A percentile compares a stretch with the other conserved stretches of the same genome.
Evolutionary conservation across 2,888 invertebrate genomes (phyloP).

Genomic region (Sarcophaga carnaria): DNA sequence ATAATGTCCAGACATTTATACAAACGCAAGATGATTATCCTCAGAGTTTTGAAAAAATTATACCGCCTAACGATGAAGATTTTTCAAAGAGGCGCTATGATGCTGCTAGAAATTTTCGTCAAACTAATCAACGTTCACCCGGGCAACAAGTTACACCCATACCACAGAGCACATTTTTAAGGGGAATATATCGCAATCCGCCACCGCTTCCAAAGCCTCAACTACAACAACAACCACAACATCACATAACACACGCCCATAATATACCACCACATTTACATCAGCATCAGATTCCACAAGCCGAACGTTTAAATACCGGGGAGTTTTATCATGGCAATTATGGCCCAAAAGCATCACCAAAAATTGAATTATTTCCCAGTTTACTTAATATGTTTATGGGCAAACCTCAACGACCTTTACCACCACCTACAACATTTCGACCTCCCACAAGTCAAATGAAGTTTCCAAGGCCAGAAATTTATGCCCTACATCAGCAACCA

Average conservation of each 20-base stretch:
- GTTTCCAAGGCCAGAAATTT: slow-evolving; percentile 72
- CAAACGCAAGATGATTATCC: slow-evolving; percentile 83
- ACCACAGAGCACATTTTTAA: slow-evolving; percentile 76
- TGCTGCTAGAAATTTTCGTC: slow-evolving; percentile 66
- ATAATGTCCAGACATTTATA: slow-evolving; percentile 83
- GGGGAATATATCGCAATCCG: slow-evolving; percentile 73
- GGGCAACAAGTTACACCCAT: slow-evolving; percentile 67
- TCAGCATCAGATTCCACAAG: slow-evolving; percentile 53
- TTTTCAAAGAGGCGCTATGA: slow-evolving; percentile 75
- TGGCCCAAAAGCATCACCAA: slow-evolving; percentile 71
- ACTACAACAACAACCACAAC: slow-evolving; percentile 20
- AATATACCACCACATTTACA: not conserved
- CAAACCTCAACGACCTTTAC: slow-evolving; percentile 52
- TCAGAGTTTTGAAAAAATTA: slow-evolving; percentile 76
- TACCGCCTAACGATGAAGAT: slow-evolving; percentile 68
- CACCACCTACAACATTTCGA: slow-evolving; percentile 78
- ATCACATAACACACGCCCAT: not conserved
- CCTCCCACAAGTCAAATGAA: slow-evolving; percentile 76
- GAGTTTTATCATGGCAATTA: slow-evolving; percentile 76
- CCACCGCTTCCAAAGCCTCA: slow-evolving; percentile 63
- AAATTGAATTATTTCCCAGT: slow-evolving; percentile 75
- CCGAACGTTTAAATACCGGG: slow-evolving; percentile 78
- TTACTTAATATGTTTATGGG: slow-evolving; percentile 71
- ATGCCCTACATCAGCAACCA: slow-evolving; percentile 60
- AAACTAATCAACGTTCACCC: slow-evolving; percentile 55